These are phyloP conservation scores for Unio pictorum DNA, from an alignment of 2,888 invertebrate species.

Conservation along the genomic window DNA sequence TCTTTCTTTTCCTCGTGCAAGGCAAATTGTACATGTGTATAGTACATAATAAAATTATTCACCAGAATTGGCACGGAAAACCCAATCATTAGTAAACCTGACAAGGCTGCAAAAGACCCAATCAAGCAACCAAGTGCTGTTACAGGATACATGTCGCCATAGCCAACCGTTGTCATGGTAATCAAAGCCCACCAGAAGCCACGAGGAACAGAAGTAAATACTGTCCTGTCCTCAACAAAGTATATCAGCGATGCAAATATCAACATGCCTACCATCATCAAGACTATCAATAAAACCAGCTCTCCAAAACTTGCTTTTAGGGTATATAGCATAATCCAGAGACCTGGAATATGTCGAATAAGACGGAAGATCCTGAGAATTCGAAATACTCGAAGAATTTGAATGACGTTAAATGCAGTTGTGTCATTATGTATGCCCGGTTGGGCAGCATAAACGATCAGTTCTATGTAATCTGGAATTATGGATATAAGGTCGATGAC, in stretches of 20 bases:
- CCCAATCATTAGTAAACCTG: conserved; percentile 61
- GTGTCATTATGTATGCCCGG: conserved; percentile 25
- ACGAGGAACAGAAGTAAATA: conserved; percentile 58
- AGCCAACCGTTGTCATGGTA: conserved; percentile 68
- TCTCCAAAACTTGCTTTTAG: conserved; percentile 62
- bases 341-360: conserved; percentile 58
- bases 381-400: conserved; percentile 52
- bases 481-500: conserved; percentile 45
- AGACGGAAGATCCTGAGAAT: conserved; percentile 63
- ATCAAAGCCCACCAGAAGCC: conserved; percentile 67
- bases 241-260: conserved; percentile 64
- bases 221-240: conserved; percentile 54
- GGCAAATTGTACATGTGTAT: conserved; percentile 56
- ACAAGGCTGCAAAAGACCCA: conserved; percentile 58
- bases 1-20: conserved; percentile 23
- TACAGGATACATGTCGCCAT: conserved; percentile 63
- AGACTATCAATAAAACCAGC: conserved; percentile 58
- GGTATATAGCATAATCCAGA: conserved; percentile 65
- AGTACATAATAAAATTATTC: conserved; percentile 65
- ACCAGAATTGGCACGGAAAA: conserved; percentile 66
- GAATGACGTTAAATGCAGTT: conserved; percentile 41
- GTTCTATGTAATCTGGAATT: conserved; percentile 56
- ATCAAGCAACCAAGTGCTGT: conserved; percentile 56
- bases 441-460: conserved; percentile 36
- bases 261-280: conserved; percentile 61